Conservation (phyloP, 2,113 vertebrate genomes). For the Oncorhynchus nerka region DNA sequence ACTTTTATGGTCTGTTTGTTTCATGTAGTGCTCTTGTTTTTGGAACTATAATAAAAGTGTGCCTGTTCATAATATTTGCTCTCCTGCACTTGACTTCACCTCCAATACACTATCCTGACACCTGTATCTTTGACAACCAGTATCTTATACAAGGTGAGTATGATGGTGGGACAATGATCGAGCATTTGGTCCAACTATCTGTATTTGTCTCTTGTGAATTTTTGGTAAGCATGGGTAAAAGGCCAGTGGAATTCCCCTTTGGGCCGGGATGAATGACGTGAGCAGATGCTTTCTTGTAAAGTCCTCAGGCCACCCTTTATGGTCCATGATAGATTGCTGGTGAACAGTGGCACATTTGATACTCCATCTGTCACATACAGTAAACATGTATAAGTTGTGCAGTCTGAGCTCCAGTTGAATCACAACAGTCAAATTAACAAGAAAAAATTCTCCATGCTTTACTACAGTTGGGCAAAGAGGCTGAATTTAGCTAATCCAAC, state of each 20-base stretch:
- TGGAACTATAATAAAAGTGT: too few species aligned
- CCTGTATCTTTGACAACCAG: too few species aligned
- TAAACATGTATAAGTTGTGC: neutral
- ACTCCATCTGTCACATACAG: neutral
- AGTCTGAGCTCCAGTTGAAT: neutral
- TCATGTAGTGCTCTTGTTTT: too few species aligned
- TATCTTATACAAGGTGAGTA: too few species aligned
- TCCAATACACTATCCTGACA: too few species aligned
- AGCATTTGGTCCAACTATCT: neutral
- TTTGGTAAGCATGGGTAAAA: neutral
- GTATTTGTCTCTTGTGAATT: too few species aligned
- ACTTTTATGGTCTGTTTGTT: too few species aligned
- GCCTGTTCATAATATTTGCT: too few species aligned
- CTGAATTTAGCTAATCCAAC: neutral
- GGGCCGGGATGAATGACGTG: constrained; percentile 60
- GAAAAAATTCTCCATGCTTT: neutral
- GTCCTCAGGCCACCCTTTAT: neutral
- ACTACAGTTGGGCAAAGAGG: neutral
- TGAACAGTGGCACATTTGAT: neutral
- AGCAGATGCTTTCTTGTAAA: neutral
- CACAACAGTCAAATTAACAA: neutral
- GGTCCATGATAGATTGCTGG: neutral
- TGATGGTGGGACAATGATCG: neutral
- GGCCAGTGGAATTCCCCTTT: constrained; percentile 56
- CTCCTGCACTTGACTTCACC: too few species aligned